These are phyloP conservation scores for Maccullochella peelii DNA, from an alignment of 2,113 vertebrate genomes.

Conservation along the genomic window DNA sequence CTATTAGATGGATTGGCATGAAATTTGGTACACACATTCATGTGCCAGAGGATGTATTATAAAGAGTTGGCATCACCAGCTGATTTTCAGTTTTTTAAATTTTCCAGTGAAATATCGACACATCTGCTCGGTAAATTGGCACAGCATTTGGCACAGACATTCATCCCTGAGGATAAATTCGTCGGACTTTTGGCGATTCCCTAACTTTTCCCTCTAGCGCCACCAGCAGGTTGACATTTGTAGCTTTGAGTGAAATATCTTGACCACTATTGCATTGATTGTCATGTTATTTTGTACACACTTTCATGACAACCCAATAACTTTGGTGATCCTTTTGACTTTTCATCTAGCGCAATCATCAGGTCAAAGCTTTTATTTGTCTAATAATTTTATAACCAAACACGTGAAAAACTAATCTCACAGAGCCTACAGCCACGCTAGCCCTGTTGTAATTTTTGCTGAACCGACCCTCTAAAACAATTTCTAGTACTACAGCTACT, in stretches of 20 bases:
- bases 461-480: not conserved
- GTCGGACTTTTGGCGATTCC: not conserved
- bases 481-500: not conserved
- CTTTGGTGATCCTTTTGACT: not conserved
- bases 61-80: not conserved
- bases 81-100: not conserved
- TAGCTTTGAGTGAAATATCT: not conserved
- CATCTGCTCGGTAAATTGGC: not conserved
- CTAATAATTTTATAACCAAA: too few species aligned
- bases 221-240: not conserved
- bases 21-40: not conserved
- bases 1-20: too few species aligned
- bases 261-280: too few species aligned
- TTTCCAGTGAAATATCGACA: not conserved
- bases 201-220: not conserved
- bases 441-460: not conserved
- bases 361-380: not conserved
- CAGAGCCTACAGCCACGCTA: not conserved
- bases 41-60: not conserved
- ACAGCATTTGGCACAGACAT: not conserved
- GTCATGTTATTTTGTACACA: not conserved
- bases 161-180: not conserved
- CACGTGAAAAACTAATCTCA: not conserved
- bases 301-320: not conserved
- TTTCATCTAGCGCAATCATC: not conserved